Evolutionary conservation across 2,888 invertebrate species (phyloP).

Genomic region (Neria commutata): DNA sequence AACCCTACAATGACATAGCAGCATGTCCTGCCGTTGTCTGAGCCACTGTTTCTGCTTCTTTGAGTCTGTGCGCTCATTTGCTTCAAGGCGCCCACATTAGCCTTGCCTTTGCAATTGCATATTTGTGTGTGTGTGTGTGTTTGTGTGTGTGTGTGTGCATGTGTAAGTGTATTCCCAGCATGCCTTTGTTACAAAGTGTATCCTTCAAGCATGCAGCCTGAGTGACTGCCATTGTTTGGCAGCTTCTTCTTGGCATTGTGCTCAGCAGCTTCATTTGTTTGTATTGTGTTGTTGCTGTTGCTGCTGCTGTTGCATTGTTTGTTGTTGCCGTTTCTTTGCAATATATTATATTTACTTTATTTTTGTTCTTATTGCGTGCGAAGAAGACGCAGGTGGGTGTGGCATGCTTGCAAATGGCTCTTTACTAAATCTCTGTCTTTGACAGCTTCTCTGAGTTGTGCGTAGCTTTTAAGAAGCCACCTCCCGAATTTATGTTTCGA

Average conservation of each 20-base stretch:
- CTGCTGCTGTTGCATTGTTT: background rate
- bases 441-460: no score
- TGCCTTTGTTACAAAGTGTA: background rate
- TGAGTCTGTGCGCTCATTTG: background rate
- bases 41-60: conserved; percentile 1
- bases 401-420: no score
- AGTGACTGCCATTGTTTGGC: background rate
- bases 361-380: no score
- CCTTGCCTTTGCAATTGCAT: no score
- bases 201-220: background rate
- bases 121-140: no score
- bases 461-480: no score
- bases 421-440: no score
- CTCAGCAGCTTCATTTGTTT: background rate
- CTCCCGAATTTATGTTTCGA: no score
- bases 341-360: no score
- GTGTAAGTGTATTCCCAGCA: background rate
- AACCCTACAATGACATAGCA: background rate
- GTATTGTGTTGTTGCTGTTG: background rate
- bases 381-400: no score
- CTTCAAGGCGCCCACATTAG: background rate
- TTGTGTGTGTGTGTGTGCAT: no score
- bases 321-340: background rate
- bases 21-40: background rate
- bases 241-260: background rate